Conservation (phyloP, 2,113 vertebrate genomes). For the Chloebia gouldiae region DNA sequence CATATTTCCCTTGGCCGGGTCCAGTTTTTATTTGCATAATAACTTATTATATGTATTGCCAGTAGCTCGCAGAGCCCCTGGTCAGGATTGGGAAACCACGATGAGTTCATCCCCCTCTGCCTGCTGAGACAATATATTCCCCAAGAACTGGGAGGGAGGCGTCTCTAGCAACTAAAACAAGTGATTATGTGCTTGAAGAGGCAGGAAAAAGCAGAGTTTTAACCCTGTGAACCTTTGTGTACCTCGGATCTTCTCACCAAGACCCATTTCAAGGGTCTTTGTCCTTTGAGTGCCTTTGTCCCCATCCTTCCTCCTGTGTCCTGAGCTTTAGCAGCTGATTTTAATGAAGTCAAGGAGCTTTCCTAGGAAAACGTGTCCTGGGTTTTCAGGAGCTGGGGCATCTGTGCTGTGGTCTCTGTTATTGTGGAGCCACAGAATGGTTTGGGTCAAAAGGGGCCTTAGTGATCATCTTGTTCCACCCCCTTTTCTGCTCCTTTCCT, state of each 20-base stretch:
- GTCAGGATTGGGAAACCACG: conserved; percentile 42
- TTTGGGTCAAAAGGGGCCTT: neutral
- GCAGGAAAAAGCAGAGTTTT: neutral
- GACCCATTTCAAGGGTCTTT: neutral
- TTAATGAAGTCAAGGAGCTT: neutral
- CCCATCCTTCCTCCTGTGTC: accelerated
- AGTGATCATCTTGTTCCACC: accelerated
- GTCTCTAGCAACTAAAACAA: neutral
- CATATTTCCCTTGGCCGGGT: conserved; percentile 37
- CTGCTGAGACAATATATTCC: conserved; percentile 4
- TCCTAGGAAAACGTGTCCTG: neutral
- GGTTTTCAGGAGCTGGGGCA: neutral
- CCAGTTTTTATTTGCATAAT: conserved; percentile 60
- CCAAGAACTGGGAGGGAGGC: neutral
- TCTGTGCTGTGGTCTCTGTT: neutral
- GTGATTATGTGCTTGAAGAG: neutral
- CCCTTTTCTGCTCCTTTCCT: neutral
- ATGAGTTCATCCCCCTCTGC: conserved; percentile 51
- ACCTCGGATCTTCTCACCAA: accelerated
- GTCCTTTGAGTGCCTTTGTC: neutral
- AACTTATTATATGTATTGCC: conserved; percentile 62
- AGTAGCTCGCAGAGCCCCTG: conserved; percentile 34
- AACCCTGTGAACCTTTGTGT: neutral
- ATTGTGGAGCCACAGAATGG: accelerated
- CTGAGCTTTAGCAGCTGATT: neutral